Conservation (phyloP, 2,888 invertebrate genomes). For the Cylloceria caligata region DNA sequence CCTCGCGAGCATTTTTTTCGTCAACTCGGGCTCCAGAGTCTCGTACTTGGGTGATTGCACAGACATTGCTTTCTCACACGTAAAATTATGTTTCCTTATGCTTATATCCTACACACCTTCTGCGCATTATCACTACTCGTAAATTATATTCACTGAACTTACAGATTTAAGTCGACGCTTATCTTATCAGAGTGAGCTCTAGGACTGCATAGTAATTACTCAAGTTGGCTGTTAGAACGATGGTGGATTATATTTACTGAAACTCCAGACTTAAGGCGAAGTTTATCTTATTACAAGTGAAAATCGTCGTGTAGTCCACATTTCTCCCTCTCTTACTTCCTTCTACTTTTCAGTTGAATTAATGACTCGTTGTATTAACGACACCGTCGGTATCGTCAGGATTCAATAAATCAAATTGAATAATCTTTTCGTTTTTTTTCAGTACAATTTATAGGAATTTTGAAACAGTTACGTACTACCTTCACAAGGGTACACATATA, state of each 20-base stretch:
- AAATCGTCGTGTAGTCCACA: conserved; percentile 54
- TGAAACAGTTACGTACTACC: conserved; percentile 40
- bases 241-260: no score
- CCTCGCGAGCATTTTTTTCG: conserved; percentile 75
- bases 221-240: background rate
- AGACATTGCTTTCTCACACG: no score
- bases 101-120: background rate
- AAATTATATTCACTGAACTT: background rate
- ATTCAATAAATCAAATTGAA: background rate
- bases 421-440: conserved; percentile 22
- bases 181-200: background rate
- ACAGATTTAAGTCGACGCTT: background rate
- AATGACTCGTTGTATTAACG: background rate
- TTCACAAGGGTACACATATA: conserved; percentile 4
- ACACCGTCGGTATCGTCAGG: background rate
- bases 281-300: conserved; percentile 41
- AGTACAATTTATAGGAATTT: conserved; percentile 73
- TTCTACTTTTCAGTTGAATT: background rate
- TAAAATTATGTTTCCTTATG: no score
- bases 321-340: conserved; percentile 12
- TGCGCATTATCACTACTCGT: background rate
- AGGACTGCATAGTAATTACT: conserved; percentile 31
- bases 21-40: conserved; percentile 72
- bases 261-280: background rate
- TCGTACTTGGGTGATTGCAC: conserved; percentile 71